Evolutionary conservation across 2,113 vertebrate species (phyloP).

Genomic region (Eubucco bourcierii): DNA sequence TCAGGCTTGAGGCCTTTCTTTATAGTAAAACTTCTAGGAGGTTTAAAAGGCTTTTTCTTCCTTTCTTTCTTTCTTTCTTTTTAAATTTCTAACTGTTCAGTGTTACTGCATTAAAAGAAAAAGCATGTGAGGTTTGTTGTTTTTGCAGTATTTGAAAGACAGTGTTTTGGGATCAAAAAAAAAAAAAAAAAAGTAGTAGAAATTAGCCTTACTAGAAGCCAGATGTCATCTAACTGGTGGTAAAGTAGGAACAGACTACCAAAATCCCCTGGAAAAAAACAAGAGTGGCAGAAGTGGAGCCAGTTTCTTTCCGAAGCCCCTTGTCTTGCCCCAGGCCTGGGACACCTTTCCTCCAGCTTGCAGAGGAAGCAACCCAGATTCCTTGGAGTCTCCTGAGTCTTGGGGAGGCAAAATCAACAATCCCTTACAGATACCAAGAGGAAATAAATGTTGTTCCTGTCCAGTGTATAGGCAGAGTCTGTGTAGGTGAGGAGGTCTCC

Average conservation of each 20-base stretch:
- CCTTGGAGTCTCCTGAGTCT: accelerated
- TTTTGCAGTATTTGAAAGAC: background rate
- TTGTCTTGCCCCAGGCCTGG: background rate
- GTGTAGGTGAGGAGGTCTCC: background rate
- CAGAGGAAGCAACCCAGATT: background rate
- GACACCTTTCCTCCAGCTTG: background rate
- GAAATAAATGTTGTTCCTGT: background rate
- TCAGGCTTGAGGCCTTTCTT: background rate
- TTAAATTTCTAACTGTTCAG: background rate
- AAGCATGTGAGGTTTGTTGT: background rate
- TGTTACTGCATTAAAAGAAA: background rate
- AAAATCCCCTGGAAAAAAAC: background rate
- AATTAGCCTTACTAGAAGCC: background rate
- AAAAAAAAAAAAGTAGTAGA: background rate
- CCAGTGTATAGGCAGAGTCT: background rate
- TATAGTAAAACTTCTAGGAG: background rate
- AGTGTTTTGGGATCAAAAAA: background rate
- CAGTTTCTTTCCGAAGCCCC: background rate
- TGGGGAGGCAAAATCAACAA: background rate
- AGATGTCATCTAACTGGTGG: background rate
- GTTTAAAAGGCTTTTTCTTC: background rate
- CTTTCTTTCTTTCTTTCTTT: background rate
- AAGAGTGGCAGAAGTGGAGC: background rate
- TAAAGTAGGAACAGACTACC: background rate
- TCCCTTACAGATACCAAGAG: background rate